Percentiles rank a stretch among this genome's conserved stretches.
Conservation (phyloP, 2,113 vertebrate genomes). For the Mesembrinibis cayennensis region DNA sequence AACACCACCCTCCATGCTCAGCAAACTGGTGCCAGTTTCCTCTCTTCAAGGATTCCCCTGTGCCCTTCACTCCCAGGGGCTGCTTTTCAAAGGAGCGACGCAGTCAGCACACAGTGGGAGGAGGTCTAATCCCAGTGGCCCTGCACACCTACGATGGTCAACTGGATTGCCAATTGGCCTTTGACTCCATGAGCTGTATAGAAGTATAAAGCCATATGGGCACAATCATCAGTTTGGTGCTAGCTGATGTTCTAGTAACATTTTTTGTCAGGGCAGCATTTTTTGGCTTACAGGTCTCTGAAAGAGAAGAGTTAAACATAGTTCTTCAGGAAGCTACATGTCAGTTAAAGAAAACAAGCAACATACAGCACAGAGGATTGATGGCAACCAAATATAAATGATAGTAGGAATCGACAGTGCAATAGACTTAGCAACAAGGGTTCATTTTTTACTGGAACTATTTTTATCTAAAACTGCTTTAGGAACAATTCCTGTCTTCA, state of each 20-base stretch:
- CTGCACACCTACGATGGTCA: rapidly evolving
- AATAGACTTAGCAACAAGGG: background rate
- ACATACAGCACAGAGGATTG: background rate
- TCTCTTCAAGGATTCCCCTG: background rate
- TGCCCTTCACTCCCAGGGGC: background rate
- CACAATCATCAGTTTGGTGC: background rate
- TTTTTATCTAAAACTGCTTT: background rate
- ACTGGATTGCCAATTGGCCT: background rate
- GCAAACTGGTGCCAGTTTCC: background rate
- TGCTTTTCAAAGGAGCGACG: background rate
- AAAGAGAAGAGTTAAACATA: background rate
- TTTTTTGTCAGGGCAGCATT: background rate
- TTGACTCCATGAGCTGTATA: background rate
- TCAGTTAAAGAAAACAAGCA: background rate
- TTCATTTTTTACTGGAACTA: background rate
- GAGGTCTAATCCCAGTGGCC: background rate
- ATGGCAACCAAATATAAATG: background rate
- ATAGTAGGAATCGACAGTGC: background rate
- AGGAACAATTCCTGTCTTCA: background rate
- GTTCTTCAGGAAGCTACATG: background rate
- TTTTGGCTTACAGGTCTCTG: background rate
- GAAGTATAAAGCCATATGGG: background rate
- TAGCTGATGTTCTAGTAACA: background rate
- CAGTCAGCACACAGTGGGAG: rapidly evolving
- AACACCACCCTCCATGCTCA: background rate